Percentiles rank a stretch among this genome's conserved stretches.
Conservation (phyloP, 2,113 vertebrate species). For the Bungarus multicinctus region DNA sequence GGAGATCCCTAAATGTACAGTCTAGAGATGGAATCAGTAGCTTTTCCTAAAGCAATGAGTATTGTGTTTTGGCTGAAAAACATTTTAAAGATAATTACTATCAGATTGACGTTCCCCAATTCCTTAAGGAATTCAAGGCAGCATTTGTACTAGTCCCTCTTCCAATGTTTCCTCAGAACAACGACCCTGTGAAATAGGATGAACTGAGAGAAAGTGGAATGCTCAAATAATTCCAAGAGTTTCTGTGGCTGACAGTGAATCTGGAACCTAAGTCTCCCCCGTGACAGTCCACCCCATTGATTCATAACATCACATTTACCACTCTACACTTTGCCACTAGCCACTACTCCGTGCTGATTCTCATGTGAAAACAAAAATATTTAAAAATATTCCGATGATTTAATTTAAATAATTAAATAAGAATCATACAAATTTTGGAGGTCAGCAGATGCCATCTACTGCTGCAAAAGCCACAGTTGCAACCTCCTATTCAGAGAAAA, state of each 20-base stretch:
- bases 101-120: background rate
- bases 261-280: background rate
- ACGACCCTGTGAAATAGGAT: background rate
- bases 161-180: background rate
- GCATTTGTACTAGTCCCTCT: background rate
- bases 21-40: background rate
- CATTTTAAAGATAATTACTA: background rate
- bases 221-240: background rate
- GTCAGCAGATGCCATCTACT: background rate
- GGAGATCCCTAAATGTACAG: background rate
- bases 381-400: background rate
- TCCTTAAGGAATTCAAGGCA: background rate
- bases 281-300: background rate
- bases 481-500: background rate
- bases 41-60: background rate
- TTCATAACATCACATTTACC: too few relatives aligned
- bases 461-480: background rate
- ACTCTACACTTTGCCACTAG: too few relatives aligned
- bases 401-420: background rate
- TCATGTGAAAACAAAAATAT: background rate
- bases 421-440: background rate
- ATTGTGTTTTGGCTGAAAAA: background rate
- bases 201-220: background rate
- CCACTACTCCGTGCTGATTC: background rate
- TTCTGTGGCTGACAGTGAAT: background rate